A percentile compares a stretch with the other conserved stretches of the same genome.
Evolutionary conservation across 2,113 vertebrate species (phyloP).

Genomic region (Ophthalmolycus amberensis): DNA sequence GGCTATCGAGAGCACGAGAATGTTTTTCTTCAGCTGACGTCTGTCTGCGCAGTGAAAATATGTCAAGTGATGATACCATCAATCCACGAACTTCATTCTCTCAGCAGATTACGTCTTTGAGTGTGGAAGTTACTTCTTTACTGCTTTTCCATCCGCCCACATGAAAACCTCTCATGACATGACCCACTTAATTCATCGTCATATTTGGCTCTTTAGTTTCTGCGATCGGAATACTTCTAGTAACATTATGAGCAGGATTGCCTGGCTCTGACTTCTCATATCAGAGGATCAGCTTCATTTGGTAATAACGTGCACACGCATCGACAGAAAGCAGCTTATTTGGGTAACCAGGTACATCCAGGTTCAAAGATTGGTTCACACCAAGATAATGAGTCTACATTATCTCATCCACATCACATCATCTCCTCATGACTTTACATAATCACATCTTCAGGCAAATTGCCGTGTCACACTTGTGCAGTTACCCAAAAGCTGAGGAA

Average conservation of each 20-base stretch:
- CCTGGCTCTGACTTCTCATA: no score
- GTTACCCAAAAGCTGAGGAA: neutral
- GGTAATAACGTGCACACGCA: neutral
- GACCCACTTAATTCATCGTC: constrained; percentile 44
- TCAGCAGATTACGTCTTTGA: constrained; percentile 26
- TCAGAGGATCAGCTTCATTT: neutral
- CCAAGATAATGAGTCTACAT: neutral
- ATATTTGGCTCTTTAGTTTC: constrained; percentile 20
- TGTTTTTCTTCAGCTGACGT: constrained; percentile 15
- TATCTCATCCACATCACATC: neutral
- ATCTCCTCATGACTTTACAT: neutral
- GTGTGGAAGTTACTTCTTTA: constrained; percentile 54
- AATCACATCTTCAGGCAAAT: neutral
- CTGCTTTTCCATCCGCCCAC: constrained; percentile 47
- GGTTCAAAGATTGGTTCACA: neutral
- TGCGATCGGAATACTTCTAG: neutral
- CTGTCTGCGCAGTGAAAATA: constrained; percentile 33
- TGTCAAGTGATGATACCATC: constrained; percentile 53
- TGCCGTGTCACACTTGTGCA: neutral
- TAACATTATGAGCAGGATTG: no score
- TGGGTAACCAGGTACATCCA: neutral
- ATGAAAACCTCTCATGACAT: constrained; percentile 35
- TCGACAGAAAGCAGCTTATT: neutral
- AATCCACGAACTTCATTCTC: constrained; percentile 33
- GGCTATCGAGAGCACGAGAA: neutral